phyloP scores from a whole-genome alignment of 2,113 vertebrate species.

The Sus scrofa region T2T-Sscrofa CM000821.6:2705501-2706000 shows the following conservation, averaged over 20 bases:
- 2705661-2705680: background rate
- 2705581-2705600: background rate
- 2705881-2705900: background rate
- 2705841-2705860: background rate
- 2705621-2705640: background rate
- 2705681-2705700: background rate
- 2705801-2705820: background rate
- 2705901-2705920: constrained; percentile 7
- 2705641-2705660: background rate
- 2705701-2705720: background rate
- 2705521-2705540: background rate
- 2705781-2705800: background rate
- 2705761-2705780: background rate
- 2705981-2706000: background rate
- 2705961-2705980: background rate
- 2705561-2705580: background rate
- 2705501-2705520: background rate
- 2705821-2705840: background rate
- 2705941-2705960: constrained; percentile 6
- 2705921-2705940: background rate
- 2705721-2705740: background rate
- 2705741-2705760: background rate
- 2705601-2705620: background rate
- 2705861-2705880: background rate
- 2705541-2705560: background rate